These are phyloP conservation scores for Xylophagus ater DNA, from an alignment of 2,888 invertebrate genomes.

Conservation along the genomic window DNA sequence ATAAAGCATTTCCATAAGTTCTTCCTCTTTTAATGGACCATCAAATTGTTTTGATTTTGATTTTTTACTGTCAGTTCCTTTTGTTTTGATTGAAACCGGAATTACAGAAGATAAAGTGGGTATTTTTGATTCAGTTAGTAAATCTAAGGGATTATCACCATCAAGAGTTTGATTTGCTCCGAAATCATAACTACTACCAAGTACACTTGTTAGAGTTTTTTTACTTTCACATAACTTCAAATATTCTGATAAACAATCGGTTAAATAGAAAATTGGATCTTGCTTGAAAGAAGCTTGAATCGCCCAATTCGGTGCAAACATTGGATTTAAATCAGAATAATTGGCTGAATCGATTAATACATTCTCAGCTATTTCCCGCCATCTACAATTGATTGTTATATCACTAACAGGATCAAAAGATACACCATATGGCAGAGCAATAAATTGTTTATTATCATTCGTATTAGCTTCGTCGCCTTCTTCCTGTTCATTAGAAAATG, in stretches of 20 bases:
- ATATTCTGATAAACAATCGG: constrained; percentile 60
- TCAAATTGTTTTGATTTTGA: constrained; percentile 43
- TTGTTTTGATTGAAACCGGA: constrained; percentile 9
- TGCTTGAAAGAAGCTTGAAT: constrained; percentile 54
- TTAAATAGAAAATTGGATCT: constrained; percentile 62
- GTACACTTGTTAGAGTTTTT: constrained; percentile 26
- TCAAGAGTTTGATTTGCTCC: constrained; percentile 43
- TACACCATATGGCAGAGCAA: constrained; percentile 72
- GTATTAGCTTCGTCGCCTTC: constrained; percentile 40
- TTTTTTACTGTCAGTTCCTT: constrained; percentile 42
- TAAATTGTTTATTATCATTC: constrained; percentile 61
- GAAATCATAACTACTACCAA: constrained; percentile 35
- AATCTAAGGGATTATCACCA: constrained; percentile 48
- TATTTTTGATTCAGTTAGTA: constrained; percentile 66
- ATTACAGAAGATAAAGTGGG: constrained; percentile 51
- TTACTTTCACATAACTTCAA: constrained; percentile 46
- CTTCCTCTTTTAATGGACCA: constrained; percentile 66
- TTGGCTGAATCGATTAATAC: constrained; percentile 78
- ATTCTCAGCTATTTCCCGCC: constrained; percentile 78
- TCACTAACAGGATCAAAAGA: constrained; percentile 70
- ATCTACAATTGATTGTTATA: constrained; percentile 66
- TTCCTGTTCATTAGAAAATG: constrained; percentile 18
- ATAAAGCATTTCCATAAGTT: constrained; percentile 64
- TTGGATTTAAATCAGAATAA: constrained; percentile 79
- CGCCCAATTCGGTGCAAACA: constrained; percentile 68